Conservation (phyloP, 2,888 invertebrate species). For the Augochlorella aurata region DNA sequence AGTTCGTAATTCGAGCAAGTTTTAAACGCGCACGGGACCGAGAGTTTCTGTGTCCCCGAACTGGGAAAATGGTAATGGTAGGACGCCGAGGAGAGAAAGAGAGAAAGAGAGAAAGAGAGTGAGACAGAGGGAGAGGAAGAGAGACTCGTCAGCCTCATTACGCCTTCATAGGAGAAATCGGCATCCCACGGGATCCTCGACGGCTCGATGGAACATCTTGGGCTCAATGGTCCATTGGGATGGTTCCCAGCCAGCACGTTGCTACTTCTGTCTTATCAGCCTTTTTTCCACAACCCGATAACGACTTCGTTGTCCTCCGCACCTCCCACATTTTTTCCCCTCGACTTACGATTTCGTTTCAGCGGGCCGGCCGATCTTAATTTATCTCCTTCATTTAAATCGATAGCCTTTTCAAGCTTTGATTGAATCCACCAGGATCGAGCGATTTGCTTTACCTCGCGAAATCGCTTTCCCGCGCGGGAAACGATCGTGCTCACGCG, state of each 20-base stretch:
- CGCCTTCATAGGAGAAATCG: slow-evolving; percentile 61
- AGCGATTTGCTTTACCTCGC: slow-evolving; percentile 24
- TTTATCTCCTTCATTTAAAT: slow-evolving; percentile 55
- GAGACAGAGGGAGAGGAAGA: neutral
- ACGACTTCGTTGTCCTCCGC: slow-evolving; percentile 43
- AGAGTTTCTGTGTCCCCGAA: slow-evolving; percentile 28
- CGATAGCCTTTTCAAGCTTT: slow-evolving; percentile 47
- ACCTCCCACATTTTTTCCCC: slow-evolving; percentile 9
- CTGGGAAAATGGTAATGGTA: slow-evolving; percentile 47
- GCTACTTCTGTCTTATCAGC: slow-evolving; percentile 67
- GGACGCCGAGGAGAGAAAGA: slow-evolving; percentile 15
- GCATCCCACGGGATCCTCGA: slow-evolving; percentile 51
- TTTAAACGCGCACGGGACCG: slow-evolving; percentile 51
- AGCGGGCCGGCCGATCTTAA: slow-evolving; percentile 36
- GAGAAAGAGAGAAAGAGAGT: neutral
- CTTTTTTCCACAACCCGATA: slow-evolving; percentile 48
- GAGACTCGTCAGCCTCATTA: slow-evolving; percentile 64
- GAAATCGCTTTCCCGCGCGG: slow-evolving; percentile 12
- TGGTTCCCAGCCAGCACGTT: slow-evolving; percentile 48
- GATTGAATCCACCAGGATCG: slow-evolving; percentile 49
- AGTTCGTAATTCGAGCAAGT: slow-evolving; percentile 60
- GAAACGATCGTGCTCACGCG: slow-evolving; percentile 1
- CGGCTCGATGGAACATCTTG: slow-evolving; percentile 61
- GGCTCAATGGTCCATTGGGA: slow-evolving; percentile 63
- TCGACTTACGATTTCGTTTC: slow-evolving; percentile 11